These are phyloP conservation scores for Salvelinus fontinalis DNA, from an alignment of 2,113 vertebrate species.

Conservation along the genomic window DNA sequence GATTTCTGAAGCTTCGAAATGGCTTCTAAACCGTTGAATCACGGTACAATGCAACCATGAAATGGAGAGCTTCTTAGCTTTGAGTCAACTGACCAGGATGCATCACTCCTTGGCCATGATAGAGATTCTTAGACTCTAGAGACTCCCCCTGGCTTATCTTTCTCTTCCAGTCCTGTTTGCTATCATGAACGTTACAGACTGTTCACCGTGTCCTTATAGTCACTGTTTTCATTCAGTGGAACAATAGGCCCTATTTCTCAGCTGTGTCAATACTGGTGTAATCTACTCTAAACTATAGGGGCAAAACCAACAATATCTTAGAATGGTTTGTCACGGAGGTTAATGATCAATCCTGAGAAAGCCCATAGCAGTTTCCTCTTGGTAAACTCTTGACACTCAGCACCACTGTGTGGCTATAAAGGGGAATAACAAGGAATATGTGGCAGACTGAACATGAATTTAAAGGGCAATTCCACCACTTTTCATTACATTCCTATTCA, in stretches of 20 bases:
- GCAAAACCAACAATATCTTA: neutral
- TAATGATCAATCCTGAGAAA: neutral
- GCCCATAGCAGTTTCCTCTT: neutral
- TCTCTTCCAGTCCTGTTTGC: too few species aligned
- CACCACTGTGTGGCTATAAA: conserved; percentile 8
- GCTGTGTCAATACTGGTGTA: neutral
- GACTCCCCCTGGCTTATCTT: too few species aligned
- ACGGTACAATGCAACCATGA: too few species aligned
- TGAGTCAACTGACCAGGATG: neutral
- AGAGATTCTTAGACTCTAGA: too few species aligned
- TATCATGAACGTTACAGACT: too few species aligned
- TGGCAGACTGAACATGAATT: too few species aligned
- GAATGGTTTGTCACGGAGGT: neutral
- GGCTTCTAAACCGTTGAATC: neutral
- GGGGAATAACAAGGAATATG: neutral
- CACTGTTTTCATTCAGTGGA: neutral
- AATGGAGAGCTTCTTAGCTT: neutral
- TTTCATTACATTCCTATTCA: too few species aligned
- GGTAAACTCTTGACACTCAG: neutral
- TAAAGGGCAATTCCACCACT: too few species aligned
- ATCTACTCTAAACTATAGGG: neutral
- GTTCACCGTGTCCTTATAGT: too few species aligned
- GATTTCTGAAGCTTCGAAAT: too few species aligned
- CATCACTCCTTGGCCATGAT: too few species aligned
- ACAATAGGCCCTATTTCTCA: too few species aligned